A percentile compares a stretch with the other conserved stretches of the same genome.
These are phyloP conservation scores for Orestias chungarensis DNA, from an alignment of 2,797 vertebrate genomes.

Conservation along the genomic window DNA sequence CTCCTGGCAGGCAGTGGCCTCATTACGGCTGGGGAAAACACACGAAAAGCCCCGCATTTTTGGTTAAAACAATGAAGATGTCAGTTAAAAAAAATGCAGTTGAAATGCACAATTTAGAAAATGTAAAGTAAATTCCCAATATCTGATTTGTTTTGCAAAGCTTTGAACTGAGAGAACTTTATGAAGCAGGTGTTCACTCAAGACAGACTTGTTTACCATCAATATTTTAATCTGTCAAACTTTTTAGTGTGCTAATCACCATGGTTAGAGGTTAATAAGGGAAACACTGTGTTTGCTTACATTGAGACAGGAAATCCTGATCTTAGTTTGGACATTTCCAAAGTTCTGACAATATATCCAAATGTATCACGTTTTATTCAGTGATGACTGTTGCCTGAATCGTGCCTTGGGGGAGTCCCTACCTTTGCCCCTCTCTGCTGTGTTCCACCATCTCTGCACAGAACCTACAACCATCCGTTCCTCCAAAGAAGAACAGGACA, in stretches of 20 bases:
- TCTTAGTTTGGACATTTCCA: not conserved
- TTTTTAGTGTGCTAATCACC: too few species aligned
- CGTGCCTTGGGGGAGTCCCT: not conserved
- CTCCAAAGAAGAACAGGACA: not conserved
- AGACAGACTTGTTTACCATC: not conserved
- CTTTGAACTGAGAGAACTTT: not conserved
- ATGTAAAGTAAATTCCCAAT: not conserved
- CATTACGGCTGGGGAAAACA: conserved; percentile 45
- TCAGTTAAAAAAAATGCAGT: not conserved
- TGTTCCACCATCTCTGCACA: not conserved
- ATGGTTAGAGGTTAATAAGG: not conserved
- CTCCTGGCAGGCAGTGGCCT: conserved; percentile 30
- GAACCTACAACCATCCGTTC: not conserved
- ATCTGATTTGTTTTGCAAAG: not conserved
- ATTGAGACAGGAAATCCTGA: not conserved
- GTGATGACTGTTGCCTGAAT: not conserved
- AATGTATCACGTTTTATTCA: not conserved
- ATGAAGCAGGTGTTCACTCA: not conserved
- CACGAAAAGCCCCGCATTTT: conserved; percentile 44
- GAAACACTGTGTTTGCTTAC: not conserved
- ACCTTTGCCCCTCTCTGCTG: not conserved
- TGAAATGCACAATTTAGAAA: not conserved
- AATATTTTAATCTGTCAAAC: not conserved
- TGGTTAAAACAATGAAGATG: conserved; percentile 42
- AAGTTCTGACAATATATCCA: not conserved